Conservation (phyloP, 2,113 vertebrate species). For the Microcebus tavaratra region DNA sequence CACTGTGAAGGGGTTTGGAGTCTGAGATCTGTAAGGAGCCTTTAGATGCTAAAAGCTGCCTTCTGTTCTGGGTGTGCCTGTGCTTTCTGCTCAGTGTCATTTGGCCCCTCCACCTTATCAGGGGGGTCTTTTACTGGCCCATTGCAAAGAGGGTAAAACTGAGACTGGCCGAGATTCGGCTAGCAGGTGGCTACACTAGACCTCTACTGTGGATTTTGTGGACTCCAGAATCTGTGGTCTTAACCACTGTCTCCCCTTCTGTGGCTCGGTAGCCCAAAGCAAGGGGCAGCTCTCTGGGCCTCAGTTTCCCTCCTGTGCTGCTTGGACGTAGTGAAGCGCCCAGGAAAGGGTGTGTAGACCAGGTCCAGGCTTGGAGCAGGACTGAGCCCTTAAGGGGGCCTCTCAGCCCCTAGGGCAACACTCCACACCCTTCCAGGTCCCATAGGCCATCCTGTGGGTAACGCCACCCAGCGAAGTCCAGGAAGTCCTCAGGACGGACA, state of each 20-base stretch:
- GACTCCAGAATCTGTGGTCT: neutral
- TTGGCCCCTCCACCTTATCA: accelerated
- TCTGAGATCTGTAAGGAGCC: neutral
- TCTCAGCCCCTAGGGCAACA: neutral
- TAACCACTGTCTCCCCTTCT: accelerated
- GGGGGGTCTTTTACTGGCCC: neutral
- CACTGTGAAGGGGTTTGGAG: neutral
- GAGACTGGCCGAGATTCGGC: accelerated
- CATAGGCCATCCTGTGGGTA: neutral
- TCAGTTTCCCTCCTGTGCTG: neutral
- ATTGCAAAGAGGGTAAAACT: neutral
- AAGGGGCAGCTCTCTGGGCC: accelerated
- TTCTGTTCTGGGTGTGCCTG: neutral
- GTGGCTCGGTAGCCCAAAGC: neutral
- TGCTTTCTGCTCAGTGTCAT: accelerated
- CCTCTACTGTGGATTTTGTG: accelerated
- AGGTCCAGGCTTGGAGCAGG: neutral
- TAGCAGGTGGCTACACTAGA: neutral
- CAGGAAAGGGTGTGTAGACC: accelerated
- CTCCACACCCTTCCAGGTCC: neutral
- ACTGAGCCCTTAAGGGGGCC: accelerated
- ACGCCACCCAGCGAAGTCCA: neutral
- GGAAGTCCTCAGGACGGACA: neutral
- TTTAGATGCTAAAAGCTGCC: no score
- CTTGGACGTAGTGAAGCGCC: accelerated